phyloP scores from a whole-genome alignment of 1,140 invertebrate genomes.

The Orussus abietinus region DNA sequence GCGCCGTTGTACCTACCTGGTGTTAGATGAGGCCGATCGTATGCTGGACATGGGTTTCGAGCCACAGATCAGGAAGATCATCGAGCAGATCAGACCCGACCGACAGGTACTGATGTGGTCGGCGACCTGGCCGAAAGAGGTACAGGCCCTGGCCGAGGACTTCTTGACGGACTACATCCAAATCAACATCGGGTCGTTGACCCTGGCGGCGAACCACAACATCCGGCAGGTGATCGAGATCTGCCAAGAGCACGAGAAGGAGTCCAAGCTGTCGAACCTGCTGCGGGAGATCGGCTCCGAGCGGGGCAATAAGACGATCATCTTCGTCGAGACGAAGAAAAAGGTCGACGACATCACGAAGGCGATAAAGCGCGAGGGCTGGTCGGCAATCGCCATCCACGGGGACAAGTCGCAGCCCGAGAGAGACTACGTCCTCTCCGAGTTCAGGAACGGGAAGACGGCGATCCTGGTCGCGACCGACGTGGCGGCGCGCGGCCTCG shows the following conservation, averaged over 20 bases:
- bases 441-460: conserved; percentile 89
- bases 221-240: conserved; percentile 96
- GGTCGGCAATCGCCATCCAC: conserved; percentile 89
- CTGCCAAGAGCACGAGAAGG: conserved; percentile 87
- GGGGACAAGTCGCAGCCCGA: conserved; percentile 97
- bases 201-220: conserved; percentile 94
- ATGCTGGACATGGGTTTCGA: conserved; percentile 98
- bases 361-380: conserved; percentile 80
- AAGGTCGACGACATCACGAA: conserved; percentile 95
- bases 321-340: conserved; percentile 98
- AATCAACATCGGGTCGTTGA: conserved; percentile 92
- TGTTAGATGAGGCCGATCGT: conserved; percentile 91
- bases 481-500: conserved; percentile 95
- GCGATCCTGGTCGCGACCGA: conserved; percentile 98
- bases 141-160: conserved; percentile 89
- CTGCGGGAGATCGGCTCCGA: conserved; percentile 84
- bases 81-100: conserved; percentile 92
- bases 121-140: conserved; percentile 99
- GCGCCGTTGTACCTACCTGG: conserved; percentile 88
- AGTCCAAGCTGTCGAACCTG: conserved; percentile 73
- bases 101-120: conserved; percentile 98
- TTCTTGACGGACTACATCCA: conserved; percentile 87
- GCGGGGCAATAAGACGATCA: conserved; percentile 89
- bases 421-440: conserved; percentile 85
- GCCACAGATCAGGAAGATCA: conserved; percentile 97